Evolutionary conservation across 2,113 vertebrate genomes (phyloP).

Genomic region (Dolichotis patagonum): DNA sequence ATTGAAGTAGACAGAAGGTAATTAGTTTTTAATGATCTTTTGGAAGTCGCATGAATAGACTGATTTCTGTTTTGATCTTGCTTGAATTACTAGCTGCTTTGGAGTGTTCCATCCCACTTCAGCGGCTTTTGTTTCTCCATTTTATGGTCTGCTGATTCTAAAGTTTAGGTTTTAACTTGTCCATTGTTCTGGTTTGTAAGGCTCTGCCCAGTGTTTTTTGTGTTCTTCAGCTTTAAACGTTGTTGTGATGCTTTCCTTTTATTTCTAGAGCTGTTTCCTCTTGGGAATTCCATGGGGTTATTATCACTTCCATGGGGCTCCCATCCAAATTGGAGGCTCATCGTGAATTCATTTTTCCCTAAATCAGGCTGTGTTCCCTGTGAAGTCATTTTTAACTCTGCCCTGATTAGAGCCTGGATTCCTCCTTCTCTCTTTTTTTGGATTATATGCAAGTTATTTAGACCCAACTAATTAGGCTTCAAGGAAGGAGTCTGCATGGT

Average conservation of each 20-base stretch:
- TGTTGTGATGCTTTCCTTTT: conserved; percentile 77
- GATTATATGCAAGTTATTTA: conserved; percentile 31
- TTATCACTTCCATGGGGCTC: conserved; percentile 73
- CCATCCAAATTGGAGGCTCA: conserved; percentile 67
- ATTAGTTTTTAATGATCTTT: conserved; percentile 83
- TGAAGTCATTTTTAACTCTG: neutral
- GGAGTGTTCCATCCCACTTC: conserved; percentile 64
- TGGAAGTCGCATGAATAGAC: conserved; percentile 78
- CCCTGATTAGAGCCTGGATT: neutral
- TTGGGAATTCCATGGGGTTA: conserved; percentile 75
- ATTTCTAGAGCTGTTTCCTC: conserved; percentile 80
- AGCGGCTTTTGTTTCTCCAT: conserved; percentile 72
- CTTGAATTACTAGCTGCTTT: conserved; percentile 79
- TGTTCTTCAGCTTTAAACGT: conserved; percentile 71
- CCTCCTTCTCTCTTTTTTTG: conserved; percentile 13
- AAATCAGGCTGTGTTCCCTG: neutral
- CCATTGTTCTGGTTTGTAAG: conserved; percentile 74
- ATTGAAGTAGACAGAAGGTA: conserved; percentile 79
- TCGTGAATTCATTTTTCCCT: conserved; percentile 51
- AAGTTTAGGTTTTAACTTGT: conserved; percentile 66
- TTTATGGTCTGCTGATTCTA: conserved; percentile 78
- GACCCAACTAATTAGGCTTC: conserved; percentile 10
- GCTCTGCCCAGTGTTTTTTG: conserved; percentile 63
- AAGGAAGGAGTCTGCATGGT: conserved; percentile 15
- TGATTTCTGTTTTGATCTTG: conserved; percentile 84